phyloP scores from a whole-genome alignment of 1,140 invertebrate species.

The Sinonovacula constricta region DNA sequence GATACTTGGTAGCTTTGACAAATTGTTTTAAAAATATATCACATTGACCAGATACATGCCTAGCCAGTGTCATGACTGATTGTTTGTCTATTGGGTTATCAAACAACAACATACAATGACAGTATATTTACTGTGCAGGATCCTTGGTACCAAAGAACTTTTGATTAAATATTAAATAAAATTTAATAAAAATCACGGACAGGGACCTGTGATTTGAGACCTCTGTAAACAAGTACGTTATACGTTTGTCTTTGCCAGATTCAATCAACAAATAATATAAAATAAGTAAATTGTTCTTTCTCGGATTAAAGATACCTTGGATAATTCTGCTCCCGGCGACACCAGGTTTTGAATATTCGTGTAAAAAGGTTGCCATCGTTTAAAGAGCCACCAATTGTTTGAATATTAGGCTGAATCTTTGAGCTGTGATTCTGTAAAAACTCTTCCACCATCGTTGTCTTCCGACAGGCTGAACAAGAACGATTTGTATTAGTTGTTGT shows the following conservation, averaged over 20 bases:
- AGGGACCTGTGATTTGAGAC: background rate
- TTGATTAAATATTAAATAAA: background rate
- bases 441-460: too few species aligned
- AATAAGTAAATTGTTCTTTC: background rate
- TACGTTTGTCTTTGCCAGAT: background rate
- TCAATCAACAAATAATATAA: background rate
- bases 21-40: too few species aligned
- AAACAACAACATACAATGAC: background rate
- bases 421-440: too few species aligned
- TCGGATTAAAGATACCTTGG: conserved; percentile 15
- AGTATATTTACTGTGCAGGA: background rate
- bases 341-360: background rate
- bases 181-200: conserved; percentile 1
- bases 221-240: background rate
- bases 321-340: conserved; percentile 24
- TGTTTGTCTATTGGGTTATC: too few species aligned
- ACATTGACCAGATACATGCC: background rate
- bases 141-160: too few species aligned
- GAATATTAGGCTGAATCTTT: conserved; percentile 1
- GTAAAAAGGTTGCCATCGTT: too few species aligned
- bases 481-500: too few species aligned
- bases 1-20: too few species aligned
- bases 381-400: conserved; percentile 5
- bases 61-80: too few species aligned
- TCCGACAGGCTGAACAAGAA: too few species aligned